phyloP scores from a whole-genome alignment of 2,113 vertebrate species.

The Solenodon paradoxus region DNA sequence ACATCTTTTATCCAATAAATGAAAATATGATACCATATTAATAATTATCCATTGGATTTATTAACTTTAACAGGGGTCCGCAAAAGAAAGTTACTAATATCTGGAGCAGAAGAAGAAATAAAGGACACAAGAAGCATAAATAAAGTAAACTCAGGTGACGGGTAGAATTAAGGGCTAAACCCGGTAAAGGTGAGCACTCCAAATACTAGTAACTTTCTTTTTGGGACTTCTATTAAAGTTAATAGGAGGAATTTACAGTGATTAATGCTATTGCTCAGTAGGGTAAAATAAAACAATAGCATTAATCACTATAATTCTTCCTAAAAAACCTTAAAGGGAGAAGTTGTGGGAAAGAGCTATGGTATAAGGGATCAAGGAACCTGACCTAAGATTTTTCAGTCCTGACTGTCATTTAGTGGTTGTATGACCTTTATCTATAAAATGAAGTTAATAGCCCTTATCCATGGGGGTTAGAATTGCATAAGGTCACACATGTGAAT shows the following conservation, averaged over 20 bases:
- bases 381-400: background rate
- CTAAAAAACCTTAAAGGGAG: background rate
- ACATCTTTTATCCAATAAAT: too few species aligned
- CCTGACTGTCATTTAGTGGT: slow-evolving; percentile 29
- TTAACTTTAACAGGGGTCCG: background rate
- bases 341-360: background rate
- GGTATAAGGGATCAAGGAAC: background rate
- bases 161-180: background rate
- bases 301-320: background rate
- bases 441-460: slow-evolving; percentile 40
- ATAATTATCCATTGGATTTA: slow-evolving; percentile 11
- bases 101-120: background rate
- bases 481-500: background rate
- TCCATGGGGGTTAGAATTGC: background rate
- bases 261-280: too few species aligned
- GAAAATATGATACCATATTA: slow-evolving; percentile 8
- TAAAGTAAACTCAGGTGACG: slow-evolving; percentile 22
- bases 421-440: slow-evolving; percentile 47
- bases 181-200: background rate
- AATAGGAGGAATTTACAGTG: too few species aligned
- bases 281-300: background rate
- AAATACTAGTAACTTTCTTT: too few species aligned
- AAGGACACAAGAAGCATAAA: background rate
- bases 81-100: background rate
- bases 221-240: too few species aligned